These are phyloP conservation scores for Ectemnius continuus DNA, from an alignment of 2,888 invertebrate species.

Conservation along the genomic window DNA sequence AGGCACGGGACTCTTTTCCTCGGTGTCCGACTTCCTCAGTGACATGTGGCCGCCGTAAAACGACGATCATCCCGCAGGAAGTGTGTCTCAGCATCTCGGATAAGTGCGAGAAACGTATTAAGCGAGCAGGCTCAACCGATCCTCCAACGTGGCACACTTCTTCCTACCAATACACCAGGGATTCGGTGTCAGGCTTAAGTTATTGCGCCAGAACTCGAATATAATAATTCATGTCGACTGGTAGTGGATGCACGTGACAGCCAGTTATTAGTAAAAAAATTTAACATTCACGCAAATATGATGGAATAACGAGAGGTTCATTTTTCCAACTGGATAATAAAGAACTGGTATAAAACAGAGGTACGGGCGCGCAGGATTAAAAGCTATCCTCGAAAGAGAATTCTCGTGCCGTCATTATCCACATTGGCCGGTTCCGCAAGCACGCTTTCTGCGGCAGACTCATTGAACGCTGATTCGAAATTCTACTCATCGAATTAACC, in stretches of 20 bases:
- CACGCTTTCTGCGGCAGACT: slow-evolving; percentile 14
- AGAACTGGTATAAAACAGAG: slow-evolving; percentile 28
- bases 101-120: slow-evolving; percentile 19
- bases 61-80: slow-evolving; percentile 58
- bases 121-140: background rate
- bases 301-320: slow-evolving; percentile 9
- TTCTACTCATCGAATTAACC: slow-evolving; percentile 48
- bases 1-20: slow-evolving; percentile 45
- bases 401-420: slow-evolving; percentile 29
- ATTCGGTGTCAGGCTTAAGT: too few species aligned
- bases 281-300: too few species aligned
- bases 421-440: slow-evolving; percentile 5
- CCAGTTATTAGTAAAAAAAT: too few species aligned
- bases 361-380: slow-evolving; percentile 32
- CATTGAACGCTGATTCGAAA: slow-evolving; percentile 34
- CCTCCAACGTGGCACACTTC: too few species aligned
- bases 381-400: slow-evolving; percentile 33
- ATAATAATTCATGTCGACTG: too few species aligned
- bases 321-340: slow-evolving; percentile 8
- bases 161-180: too few species aligned
- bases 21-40: slow-evolving; percentile 58
- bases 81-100: slow-evolving; percentile 18
- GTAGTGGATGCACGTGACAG: too few species aligned
- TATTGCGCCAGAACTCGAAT: too few species aligned
- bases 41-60: slow-evolving; percentile 66